Evolutionary conservation across 2,888 invertebrate species (phyloP).

Genomic region (Deilephila porcellus): DNA sequence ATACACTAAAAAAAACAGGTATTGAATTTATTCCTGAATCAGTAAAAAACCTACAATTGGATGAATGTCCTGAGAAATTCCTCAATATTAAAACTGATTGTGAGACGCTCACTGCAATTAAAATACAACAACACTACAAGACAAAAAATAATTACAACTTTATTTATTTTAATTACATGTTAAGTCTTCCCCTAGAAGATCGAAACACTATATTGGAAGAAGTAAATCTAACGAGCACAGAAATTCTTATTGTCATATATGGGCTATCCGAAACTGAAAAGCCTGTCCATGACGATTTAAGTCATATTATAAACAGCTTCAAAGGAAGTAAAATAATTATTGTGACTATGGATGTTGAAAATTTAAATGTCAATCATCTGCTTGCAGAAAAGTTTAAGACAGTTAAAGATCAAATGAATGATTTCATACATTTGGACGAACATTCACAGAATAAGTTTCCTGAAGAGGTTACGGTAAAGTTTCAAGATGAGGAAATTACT

Average conservation of each 20-base stretch:
- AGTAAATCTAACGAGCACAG: constrained; percentile 42
- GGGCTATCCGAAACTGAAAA: constrained; percentile 39
- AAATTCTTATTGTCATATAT: constrained; percentile 49
- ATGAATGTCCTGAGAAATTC: constrained; percentile 35
- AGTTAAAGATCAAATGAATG: constrained; percentile 42
- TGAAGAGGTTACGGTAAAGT: constrained; percentile 41
- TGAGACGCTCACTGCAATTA: constrained; percentile 46
- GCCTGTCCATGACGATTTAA: constrained; percentile 40
- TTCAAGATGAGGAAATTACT: constrained; percentile 48
- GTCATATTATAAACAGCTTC: constrained; percentile 41
- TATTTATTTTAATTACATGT: constrained; percentile 52
- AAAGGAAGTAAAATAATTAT: constrained; percentile 45
- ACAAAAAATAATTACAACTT: constrained; percentile 42
- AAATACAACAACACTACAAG: constrained; percentile 49
- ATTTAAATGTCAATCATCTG: constrained; percentile 35
- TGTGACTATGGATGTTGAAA: constrained; percentile 43
- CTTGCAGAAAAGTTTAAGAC: constrained; percentile 33
- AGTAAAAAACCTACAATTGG: constrained; percentile 40
- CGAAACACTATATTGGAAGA: constrained; percentile 49
- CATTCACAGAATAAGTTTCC: constrained; percentile 45
- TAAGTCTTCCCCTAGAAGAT: constrained; percentile 47
- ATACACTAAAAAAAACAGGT: constrained; percentile 46
- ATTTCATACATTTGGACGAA: constrained; percentile 43
- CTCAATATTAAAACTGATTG: constrained; percentile 47
- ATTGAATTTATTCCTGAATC: constrained; percentile 43